These are phyloP conservation scores for Lepus townsendii DNA, from an alignment of 2,797 vertebrate species.

Conservation along the genomic window DNA sequence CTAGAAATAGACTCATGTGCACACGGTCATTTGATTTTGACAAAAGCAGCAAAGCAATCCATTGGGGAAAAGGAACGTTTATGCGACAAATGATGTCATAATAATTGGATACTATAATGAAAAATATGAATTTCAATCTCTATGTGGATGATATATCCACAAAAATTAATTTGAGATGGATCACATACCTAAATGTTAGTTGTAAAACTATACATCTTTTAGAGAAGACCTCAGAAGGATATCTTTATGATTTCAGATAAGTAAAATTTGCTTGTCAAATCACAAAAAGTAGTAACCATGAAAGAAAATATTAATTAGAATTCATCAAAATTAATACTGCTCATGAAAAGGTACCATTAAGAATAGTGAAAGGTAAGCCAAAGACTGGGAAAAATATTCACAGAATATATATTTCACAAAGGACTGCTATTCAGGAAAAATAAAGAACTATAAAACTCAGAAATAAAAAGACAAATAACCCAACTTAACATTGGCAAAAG, in stretches of 20 bases:
- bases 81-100: neutral
- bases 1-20: neutral
- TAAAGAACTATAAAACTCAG: slow-evolving; percentile 21
- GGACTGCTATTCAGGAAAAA: neutral
- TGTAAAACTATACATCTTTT: slow-evolving; percentile 17
- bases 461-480: slow-evolving; percentile 13
- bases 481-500: neutral
- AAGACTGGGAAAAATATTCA: slow-evolving; percentile 1
- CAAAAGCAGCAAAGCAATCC: neutral
- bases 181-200: neutral
- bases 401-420: slow-evolving; percentile 20
- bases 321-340: slow-evolving; percentile 35
- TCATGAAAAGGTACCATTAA: neutral
- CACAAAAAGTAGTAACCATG: slow-evolving; percentile 14
- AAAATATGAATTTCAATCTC: slow-evolving; percentile 2
- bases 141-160: neutral
- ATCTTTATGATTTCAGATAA: slow-evolving; percentile 46
- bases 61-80: slow-evolving; percentile 27
- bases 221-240: slow-evolving; percentile 17
- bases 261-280: neutral
- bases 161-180: slow-evolving; percentile 5
- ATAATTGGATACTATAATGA: slow-evolving; percentile 3
- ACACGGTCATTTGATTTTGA: neutral
- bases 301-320: slow-evolving; percentile 37
- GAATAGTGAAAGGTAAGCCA: neutral